A percentile compares a stretch with the other conserved stretches of the same genome.
These are phyloP conservation scores for Pseudomyrmex dendroicus DNA, from an alignment of 1,140 invertebrate species.

Conservation along the genomic window DNA sequence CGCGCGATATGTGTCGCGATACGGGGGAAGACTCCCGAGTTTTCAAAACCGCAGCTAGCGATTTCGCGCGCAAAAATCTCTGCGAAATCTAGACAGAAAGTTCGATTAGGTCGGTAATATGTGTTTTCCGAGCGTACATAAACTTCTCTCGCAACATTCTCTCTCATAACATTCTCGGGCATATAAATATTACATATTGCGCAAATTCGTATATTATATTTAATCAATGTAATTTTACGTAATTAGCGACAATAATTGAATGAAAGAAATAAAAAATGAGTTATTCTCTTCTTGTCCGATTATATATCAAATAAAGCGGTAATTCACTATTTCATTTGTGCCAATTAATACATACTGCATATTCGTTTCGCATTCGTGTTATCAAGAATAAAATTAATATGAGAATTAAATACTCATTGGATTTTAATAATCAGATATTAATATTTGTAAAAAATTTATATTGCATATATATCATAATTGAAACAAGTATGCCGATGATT, in stretches of 20 bases:
- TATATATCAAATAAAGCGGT: no score
- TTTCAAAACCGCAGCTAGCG: constrained; percentile 14
- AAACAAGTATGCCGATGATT: constrained; percentile 11
- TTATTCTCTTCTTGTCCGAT: not conserved
- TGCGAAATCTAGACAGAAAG: not conserved
- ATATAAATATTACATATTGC: not conserved
- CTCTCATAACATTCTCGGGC: no score
- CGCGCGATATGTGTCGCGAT: constrained; percentile 5
- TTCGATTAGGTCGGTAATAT: constrained; percentile 5
- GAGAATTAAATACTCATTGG: not conserved
- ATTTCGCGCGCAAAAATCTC: constrained; percentile 18
- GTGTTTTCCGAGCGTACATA: not conserved
- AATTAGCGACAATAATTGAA: not conserved
- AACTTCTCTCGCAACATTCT: not conserved
- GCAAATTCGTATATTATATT: no score
- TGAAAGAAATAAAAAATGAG: not conserved
- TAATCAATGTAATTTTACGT: not conserved
- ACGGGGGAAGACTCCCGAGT: constrained; percentile 1
- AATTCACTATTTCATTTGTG: not conserved
- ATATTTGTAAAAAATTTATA: constrained; percentile 15
- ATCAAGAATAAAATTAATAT: no score
- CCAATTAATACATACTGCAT: not conserved
- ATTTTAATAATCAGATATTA: constrained; percentile 17
- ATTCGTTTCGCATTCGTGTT: no score
- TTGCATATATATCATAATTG: not conserved